These are phyloP conservation scores for Epinotia ramella DNA, from an alignment of 2,888 invertebrate species.

Conservation along the genomic window DNA sequence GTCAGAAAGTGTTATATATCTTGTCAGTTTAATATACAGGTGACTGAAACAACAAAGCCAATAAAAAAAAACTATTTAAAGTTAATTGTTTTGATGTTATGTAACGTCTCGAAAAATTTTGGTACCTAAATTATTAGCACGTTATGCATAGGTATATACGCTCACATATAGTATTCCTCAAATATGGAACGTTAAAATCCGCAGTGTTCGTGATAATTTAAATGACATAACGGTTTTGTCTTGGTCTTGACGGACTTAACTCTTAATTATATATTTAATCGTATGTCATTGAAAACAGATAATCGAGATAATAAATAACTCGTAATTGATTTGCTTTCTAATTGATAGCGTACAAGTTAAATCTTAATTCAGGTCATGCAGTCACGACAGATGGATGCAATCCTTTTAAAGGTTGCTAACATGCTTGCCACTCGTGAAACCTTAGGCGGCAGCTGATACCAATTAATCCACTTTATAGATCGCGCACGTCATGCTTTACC, in stretches of 20 bases:
- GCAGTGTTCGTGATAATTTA: not conserved
- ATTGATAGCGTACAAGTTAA: slow-evolving; percentile 4
- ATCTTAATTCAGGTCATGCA: slow-evolving; percentile 39
- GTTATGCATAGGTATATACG: too few species aligned
- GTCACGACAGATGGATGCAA: slow-evolving; percentile 45
- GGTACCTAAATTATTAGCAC: too few species aligned
- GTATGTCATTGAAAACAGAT: too few species aligned
- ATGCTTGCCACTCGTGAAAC: slow-evolving; percentile 45
- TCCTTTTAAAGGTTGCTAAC: slow-evolving; percentile 31
- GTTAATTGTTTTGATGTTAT: too few species aligned
- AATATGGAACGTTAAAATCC: not conserved
- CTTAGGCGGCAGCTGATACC: slow-evolving; percentile 52
- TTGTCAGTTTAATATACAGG: too few species aligned
- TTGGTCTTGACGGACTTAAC: not conserved
- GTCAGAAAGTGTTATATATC: too few species aligned
- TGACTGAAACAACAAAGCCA: too few species aligned
- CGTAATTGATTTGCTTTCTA: slow-evolving; percentile 10
- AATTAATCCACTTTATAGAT: slow-evolving; percentile 51
- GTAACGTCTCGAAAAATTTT: too few species aligned
- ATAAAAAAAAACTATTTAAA: too few species aligned
- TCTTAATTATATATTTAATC: not conserved
- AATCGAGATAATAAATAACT: not conserved
- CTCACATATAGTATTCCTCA: not conserved
- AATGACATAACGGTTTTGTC: not conserved
- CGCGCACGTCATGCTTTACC: slow-evolving; percentile 53